These are phyloP conservation scores for Athalia circularis DNA, from an alignment of 2,888 invertebrate genomes.

Conservation along the genomic window DNA sequence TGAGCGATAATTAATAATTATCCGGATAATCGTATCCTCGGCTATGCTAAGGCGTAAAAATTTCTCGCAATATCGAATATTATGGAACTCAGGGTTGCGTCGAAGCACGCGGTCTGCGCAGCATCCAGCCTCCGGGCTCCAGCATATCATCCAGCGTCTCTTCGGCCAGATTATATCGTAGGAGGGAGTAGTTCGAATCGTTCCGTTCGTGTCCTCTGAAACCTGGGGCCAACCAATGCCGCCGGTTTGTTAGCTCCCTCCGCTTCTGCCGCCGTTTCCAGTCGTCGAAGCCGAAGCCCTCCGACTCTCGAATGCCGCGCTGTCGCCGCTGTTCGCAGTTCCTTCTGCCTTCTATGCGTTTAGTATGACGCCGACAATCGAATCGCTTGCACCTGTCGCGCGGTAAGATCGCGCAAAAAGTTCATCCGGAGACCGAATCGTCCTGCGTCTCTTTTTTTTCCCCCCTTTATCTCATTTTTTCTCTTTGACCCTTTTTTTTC, in stretches of 20 bases:
- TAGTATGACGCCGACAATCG: constrained; percentile 71
- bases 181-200: constrained; percentile 31
- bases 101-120: constrained; percentile 17
- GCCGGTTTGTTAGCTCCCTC: constrained; percentile 43
- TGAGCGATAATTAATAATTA: no score
- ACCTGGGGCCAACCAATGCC: constrained; percentile 41
- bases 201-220: constrained; percentile 22
- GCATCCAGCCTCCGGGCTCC: constrained; percentile 12
- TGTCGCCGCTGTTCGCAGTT: constrained; percentile 43
- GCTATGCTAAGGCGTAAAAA: not conserved
- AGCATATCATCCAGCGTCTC: not conserved
- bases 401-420: constrained; percentile 22
- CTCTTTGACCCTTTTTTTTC: not conserved
- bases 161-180: constrained; percentile 9
- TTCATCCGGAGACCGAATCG: constrained; percentile 17
- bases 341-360: constrained; percentile 57
- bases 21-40: no score
- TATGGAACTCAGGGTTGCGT: constrained; percentile 8
- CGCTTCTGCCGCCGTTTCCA: constrained; percentile 29
- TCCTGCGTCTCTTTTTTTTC: not conserved
- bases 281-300: constrained; percentile 36
- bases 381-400: constrained; percentile 63
- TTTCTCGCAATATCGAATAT: not conserved
- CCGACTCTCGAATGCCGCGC: constrained; percentile 42
- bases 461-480: not conserved